Evolutionary conservation across 1,140 invertebrate species (phyloP), one percentile per base, ranked within the genome.

Genomic region (Protaetia brevitarsis): DNA sequence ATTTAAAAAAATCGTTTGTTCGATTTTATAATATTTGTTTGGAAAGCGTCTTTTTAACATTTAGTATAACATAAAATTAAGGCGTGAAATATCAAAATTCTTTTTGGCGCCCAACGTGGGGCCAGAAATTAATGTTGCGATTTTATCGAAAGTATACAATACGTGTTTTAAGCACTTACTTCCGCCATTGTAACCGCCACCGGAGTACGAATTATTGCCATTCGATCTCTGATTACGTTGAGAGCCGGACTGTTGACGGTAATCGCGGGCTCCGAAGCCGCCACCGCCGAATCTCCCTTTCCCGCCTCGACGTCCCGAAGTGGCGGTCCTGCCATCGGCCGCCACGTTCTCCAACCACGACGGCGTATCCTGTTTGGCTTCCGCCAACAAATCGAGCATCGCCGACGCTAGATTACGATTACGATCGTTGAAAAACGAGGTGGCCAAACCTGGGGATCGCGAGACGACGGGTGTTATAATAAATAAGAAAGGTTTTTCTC

Each of bases 341-440:
- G 76, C 83, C 67, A 79, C 85, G 76, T 78, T 78, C 62, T 82
- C 83, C 68, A 85, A 73, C 83, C 83, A 85, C n/a, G 58, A 66
- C 69, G 13, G 78, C 36, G 66, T 69, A 75, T 97, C 96, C 80
- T 99, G 98, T 78, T 99, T 98, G 11, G 96, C 91, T 81, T 99
- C 98, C 23, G 89, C 84, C 34, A 99, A 84, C 63, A 99, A 81
- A 78, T 97, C 95, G 21, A 98, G 85, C 73, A 99, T 85, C n/a
- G 98, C 96, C 13, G 90, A 87, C n/a, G 93, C 91, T 75, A 99
- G 88, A 80, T 98, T 98, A 71, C 93, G 87, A 82, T 99, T 99
- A 79, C 96, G 97, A 69, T 95, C 91, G 81, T 99, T 99, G 84
- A 99, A 99, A 82, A 99, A 99, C n/a, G 96, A 98, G 21, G 96